phyloP scores from a whole-genome alignment of 2,797 vertebrate genomes.

The Leptoclinus maculatus region DNA sequence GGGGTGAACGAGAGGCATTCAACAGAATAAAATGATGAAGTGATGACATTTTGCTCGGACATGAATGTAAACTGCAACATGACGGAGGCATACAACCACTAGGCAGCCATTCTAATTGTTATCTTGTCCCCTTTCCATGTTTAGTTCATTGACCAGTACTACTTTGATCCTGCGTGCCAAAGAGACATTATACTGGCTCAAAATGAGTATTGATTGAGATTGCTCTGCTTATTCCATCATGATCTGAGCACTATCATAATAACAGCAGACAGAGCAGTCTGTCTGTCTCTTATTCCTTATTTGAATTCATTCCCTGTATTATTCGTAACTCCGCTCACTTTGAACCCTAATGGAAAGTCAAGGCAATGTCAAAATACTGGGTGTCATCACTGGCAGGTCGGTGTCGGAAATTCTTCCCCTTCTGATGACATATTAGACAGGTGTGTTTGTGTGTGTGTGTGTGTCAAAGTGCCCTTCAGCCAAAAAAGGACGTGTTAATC shows the following conservation, averaged over 20 bases:
- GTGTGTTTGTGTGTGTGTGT: conserved; percentile 16
- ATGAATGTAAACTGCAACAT: background rate
- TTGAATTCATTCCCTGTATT: conserved; percentile 41
- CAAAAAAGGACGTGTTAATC: conserved; percentile 47
- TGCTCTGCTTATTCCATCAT: background rate
- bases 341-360: conserved; percentile 62
- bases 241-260: conserved; percentile 50
- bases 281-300: conserved; percentile 32
- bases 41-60: background rate
- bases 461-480: conserved; percentile 40
- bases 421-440: conserved; percentile 21
- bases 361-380: conserved; percentile 47
- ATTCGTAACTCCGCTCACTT: conserved; percentile 41
- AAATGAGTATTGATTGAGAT: background rate
- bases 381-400: conserved; percentile 44
- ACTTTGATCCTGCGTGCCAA: background rate
- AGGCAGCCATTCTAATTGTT: background rate
- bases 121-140: background rate
- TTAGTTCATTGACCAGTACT: background rate
- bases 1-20: background rate
- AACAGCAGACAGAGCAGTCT: conserved; percentile 24
- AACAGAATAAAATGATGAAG: background rate
- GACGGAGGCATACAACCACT: background rate
- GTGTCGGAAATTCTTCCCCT: conserved; percentile 20
- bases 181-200: background rate